A percentile compares a stretch with the other conserved stretches of the same genome.
Conservation (phyloP, 2,888 invertebrate genomes). For the Heliconius erato region DNA sequence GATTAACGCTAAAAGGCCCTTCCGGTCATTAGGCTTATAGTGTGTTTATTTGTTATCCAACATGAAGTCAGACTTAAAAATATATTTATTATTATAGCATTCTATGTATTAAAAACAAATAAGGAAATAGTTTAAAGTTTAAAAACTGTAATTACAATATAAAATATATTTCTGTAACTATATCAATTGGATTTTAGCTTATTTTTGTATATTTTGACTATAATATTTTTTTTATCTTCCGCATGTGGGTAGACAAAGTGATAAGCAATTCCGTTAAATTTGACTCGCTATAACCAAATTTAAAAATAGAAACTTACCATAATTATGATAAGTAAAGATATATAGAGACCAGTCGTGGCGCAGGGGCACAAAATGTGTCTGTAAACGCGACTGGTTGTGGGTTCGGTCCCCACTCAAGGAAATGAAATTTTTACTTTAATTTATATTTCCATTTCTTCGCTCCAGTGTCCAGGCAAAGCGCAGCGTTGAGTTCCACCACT, state of each 20-base stretch:
- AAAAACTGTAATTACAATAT: not conserved
- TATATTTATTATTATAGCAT: not conserved
- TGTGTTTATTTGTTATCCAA: not conserved
- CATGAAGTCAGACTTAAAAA: constrained; percentile 19
- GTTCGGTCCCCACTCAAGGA: too few species aligned
- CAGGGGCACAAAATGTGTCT: too few species aligned
- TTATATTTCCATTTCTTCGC: too few species aligned
- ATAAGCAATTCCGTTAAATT: not conserved
- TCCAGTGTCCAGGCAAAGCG: too few species aligned
- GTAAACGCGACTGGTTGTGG: too few species aligned
- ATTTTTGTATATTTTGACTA: too few species aligned
- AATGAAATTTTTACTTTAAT: too few species aligned
- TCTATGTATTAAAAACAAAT: not conserved
- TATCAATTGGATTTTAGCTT: not conserved
- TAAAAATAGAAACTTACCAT: not conserved
- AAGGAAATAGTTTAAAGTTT: not conserved
- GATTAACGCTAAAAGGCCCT: constrained; percentile 19
- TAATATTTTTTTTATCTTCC: too few species aligned
- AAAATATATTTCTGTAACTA: not conserved
- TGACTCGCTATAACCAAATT: not conserved
- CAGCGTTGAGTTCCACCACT: too few species aligned
- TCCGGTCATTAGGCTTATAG: constrained; percentile 18
- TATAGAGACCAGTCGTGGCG: too few species aligned
- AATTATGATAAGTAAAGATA: too few species aligned
- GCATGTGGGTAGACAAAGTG: too few species aligned